Base-by-base conservation (phyloP, 2,888 invertebrate species). In the Lydus trimaculatus region DNA sequence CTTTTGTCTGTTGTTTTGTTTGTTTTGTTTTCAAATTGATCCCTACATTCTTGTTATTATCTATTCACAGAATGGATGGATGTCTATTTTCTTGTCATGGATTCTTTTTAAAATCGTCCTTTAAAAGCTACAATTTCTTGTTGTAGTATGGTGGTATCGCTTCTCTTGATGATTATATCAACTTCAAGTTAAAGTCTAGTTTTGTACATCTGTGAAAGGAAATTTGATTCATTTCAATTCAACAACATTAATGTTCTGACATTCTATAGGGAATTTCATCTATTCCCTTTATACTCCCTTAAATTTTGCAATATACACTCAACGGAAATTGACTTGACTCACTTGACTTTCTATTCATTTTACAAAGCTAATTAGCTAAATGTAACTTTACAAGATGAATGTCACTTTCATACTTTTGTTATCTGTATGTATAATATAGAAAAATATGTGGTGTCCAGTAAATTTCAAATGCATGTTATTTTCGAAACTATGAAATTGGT, bases 391-490 rank as follows among this genome's bases (percentile, higher is more conserved):
- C n/a, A n/a, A n/a, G n/a, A n/a, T n/a, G n/a, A n/a, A n/a, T 33
- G 33, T 33, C 7, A 6, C 5, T 33, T 33, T 2, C 7, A 33
- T 7, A 28, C 28, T 36, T 11, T 36, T 13, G 36, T 36, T 31
- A 7, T 6, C 7, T 31, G 31, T 31, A 6, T 4, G 33, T 11
- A 33, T 66, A 28, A 28, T 28, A 28, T 4, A 28, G 28, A 28
- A 28, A 28, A 28, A 28, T 28, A 4, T 28, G 2, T 66, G 69
- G 70, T 72, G 74, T 74, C 72, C 74, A 65, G 67, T 61, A 67
- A 74, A 74, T 72, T 72, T 74, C 71, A 71, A 68, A 73, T 73
- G 69, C 71, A 72, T 67, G 71, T 61, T 65, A 65, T 61, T 64
- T 13, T 48, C 9, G 8, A 62, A 65, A 69, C 61, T 63, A 58